phyloP scores from a whole-genome alignment of 2,888 invertebrate genomes.

The Ceramica pisi region DNA sequence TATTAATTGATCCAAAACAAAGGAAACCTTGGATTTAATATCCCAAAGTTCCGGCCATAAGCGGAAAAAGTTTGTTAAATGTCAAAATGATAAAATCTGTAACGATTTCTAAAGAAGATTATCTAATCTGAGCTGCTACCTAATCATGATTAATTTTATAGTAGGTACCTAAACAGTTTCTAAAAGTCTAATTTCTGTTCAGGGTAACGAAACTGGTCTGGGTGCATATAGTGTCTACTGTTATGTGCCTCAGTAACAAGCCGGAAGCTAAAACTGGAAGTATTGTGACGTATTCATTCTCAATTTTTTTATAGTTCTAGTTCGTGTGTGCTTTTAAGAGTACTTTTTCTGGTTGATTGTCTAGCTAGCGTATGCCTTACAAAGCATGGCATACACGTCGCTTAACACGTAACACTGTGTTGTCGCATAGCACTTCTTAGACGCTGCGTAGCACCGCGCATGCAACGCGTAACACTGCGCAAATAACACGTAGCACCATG shows the following conservation, averaged over 20 bases:
- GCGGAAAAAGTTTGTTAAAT: constrained; percentile 17
- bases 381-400: not conserved
- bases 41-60: constrained; percentile 29
- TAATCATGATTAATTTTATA: constrained; percentile 7
- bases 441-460: not conserved
- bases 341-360: not conserved
- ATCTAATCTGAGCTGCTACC: constrained; percentile 10
- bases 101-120: constrained; percentile 4
- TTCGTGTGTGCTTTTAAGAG: not conserved
- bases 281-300: not conserved
- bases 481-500: not conserved
- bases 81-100: constrained; percentile 19
- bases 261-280: not conserved
- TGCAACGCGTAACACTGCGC: not conserved
- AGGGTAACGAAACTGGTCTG: not conserved
- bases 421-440: not conserved
- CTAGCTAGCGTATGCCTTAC: not conserved
- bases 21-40: constrained; percentile 11
- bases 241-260: not conserved
- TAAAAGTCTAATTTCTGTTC: not conserved
- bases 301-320: not conserved
- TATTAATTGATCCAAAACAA: constrained; percentile 14
- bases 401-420: not conserved
- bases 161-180: not conserved
- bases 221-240: not conserved